Evolutionary conservation across 2,113 vertebrate species (phyloP), one percentile per base, ranked within the genome.

Genomic region (Gavialis gangeticus): DNA sequence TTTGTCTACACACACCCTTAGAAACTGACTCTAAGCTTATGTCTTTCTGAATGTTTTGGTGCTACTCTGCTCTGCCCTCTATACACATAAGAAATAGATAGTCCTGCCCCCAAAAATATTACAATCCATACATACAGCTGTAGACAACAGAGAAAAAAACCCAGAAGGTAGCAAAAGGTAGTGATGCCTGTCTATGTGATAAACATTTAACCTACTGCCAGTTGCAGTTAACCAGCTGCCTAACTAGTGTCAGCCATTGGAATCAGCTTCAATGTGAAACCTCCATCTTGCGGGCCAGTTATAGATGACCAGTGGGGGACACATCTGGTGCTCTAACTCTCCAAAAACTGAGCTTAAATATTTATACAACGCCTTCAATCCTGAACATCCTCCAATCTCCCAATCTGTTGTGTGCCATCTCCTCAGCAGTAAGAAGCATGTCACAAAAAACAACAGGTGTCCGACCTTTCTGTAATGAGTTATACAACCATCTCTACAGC

Each of bases 91-190:
- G 34, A 76, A 84, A 89, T 21, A 89, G 37, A 75, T 11, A 71
- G 19, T 13, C 12, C 46, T 15, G 21, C 71, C 13, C 77, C 76
- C 56, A 67, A 77, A 91, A 85, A 56, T 78, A 76, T 71, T 8
- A 28, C 71, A 85, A 59, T 25, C 77, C 55, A 63, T 75, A 79
- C 81, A 30, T 34, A 79, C 24, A 15, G 75, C 46, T 18, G 57
- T 30, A 84, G 91, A 89, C 85, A 94, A 24, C 17, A 57, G 73
- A 34, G 54, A 92, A 81, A 91, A 64, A 73, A 90, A 28, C 24
- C 88, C 64, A 77, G 85, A 76, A 1, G 73, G 34, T 37, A 67
- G 56, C 16, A 57, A 34, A 55, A 88, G 28, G 60, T 75, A 88
- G 84, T 1, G 1, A 62, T 46, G 46, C 18, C 66, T 71, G 76